Percentiles rank a stretch among this genome's conserved stretches.
Evolutionary conservation across 2,113 vertebrate genomes (phyloP).

Genomic region (Dipodomys stephensi): DNA sequence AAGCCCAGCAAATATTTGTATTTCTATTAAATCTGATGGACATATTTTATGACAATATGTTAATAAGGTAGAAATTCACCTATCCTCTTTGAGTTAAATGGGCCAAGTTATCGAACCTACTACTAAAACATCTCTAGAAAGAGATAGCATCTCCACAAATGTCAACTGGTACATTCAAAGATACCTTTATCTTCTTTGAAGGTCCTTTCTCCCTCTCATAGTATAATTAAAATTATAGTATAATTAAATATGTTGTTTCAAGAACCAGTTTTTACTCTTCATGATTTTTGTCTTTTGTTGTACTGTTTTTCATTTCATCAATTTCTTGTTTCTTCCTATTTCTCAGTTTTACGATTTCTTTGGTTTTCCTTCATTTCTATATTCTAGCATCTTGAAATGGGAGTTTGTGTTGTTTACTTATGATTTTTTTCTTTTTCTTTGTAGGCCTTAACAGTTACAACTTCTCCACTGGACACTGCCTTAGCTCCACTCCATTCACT

Average conservation of each 20-base stretch:
- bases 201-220: background rate
- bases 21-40: too few species aligned
- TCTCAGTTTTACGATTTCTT: background rate
- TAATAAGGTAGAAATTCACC: background rate
- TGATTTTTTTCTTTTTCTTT: background rate
- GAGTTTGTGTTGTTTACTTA: background rate
- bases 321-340: background rate
- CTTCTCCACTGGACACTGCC: background rate
- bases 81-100: background rate
- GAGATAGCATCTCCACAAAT: background rate
- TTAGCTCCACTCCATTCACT: background rate
- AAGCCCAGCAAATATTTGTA: too few species aligned
- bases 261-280: background rate
- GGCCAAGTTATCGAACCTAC: too few species aligned
- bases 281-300: background rate
- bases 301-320: background rate
- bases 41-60: background rate
- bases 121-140: background rate
- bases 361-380: constrained; percentile 28
- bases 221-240: background rate
- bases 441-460: background rate
- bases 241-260: background rate
- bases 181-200: background rate
- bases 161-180: background rate
- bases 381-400: background rate